These are phyloP conservation scores for Limnephilus rhombicus DNA, from an alignment of 2,888 invertebrate genomes.

Conservation along the genomic window DNA sequence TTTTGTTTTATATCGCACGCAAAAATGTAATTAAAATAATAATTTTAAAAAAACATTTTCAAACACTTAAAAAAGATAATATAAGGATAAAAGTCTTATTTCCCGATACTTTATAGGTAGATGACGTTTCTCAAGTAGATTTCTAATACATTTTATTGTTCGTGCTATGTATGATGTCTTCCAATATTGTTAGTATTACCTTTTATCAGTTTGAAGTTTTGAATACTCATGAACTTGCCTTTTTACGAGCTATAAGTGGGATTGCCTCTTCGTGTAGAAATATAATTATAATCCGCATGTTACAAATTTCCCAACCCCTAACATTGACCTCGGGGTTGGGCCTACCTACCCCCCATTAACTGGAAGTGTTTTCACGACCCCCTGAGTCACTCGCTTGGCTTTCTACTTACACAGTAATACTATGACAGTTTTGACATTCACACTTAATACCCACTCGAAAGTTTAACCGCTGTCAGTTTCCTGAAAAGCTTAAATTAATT, in stretches of 20 bases:
- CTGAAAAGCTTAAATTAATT: too few species aligned
- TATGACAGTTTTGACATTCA: neutral
- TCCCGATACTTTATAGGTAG: neutral
- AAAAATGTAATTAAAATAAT: too few species aligned
- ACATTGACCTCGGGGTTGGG: conserved; percentile 11
- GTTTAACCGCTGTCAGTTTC: too few species aligned
- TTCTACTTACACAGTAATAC: neutral
- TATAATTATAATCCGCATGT: neutral
- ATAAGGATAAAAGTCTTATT: too few species aligned
- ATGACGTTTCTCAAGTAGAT: neutral
- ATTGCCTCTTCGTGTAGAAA: neutral
- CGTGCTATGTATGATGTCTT: neutral
- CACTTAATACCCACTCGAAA: too few species aligned
- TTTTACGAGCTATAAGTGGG: neutral
- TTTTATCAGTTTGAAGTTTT: neutral
- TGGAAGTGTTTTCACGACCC: neutral
- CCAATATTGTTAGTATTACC: neutral
- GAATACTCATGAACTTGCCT: neutral
- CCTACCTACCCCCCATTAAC: neutral
- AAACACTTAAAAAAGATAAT: too few species aligned
- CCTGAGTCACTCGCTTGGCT: neutral
- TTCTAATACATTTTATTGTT: neutral
- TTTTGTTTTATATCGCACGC: too few species aligned
- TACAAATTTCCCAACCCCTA: neutral
- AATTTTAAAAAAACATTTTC: neutral